Evolutionary conservation across 2,888 invertebrate genomes (phyloP).

Genomic region (Chymomyza caudatula): DNA sequence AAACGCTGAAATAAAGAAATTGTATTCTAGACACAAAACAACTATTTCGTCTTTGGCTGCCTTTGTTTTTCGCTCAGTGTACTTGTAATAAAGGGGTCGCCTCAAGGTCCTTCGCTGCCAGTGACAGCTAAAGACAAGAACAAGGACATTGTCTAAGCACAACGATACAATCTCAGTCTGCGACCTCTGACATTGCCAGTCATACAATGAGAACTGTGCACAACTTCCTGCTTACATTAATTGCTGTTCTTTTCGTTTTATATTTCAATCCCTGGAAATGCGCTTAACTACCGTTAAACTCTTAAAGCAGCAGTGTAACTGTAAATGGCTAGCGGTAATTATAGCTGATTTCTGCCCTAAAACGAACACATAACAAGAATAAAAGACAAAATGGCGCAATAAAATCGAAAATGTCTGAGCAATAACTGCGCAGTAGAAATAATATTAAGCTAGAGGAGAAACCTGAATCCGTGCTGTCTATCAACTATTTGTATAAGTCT

Average conservation of each 20-base stretch:
- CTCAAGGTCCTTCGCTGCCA: conserved; percentile 19
- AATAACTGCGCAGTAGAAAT: not conserved
- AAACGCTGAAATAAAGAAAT: too few species aligned
- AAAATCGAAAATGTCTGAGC: not conserved
- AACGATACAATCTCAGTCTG: not conserved
- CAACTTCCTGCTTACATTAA: not conserved
- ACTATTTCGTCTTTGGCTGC: too few species aligned
- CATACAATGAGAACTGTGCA: not conserved
- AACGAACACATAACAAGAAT: too few species aligned
- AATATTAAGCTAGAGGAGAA: not conserved
- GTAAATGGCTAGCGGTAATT: not conserved
- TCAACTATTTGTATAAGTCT: not conserved
- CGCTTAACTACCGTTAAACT: not conserved
- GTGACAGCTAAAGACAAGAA: conserved; percentile 8
- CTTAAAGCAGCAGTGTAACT: not conserved
- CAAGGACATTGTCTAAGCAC: conserved; percentile 30
- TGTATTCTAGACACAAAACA: too few species aligned
- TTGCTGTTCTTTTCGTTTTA: not conserved
- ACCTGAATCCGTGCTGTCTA: not conserved
- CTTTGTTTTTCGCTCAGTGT: not conserved
- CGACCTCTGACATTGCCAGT: not conserved
- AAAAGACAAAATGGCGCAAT: not conserved
- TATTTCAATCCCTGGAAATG: not conserved
- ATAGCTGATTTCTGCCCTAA: not conserved
- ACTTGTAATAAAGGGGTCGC: conserved; percentile 2